Evolutionary conservation across 2,113 vertebrate species (phyloP), one percentile per base, ranked within the genome.

Genomic region (Anser cygnoides): DNA sequence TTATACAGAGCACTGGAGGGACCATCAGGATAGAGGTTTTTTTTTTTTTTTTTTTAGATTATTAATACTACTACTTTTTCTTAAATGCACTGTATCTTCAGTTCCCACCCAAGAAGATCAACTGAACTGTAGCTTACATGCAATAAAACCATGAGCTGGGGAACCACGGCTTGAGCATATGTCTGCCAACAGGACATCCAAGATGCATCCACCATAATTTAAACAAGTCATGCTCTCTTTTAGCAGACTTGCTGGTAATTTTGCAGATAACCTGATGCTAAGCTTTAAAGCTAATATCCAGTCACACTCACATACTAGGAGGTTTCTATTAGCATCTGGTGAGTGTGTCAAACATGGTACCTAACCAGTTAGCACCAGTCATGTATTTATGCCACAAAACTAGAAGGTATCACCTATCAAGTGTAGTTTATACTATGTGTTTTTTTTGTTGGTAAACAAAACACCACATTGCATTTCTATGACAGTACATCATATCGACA

Each of bases 401-500:
- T 26, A 26, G 59, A 80, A 29, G 43, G 6, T 15, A 70, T 41
- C 5, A 20, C 39, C 76, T 33, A 37, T 4, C 29, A 22, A 49
- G 33, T 0, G 0, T 3, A 9, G 66, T 1, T 4, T 2, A 61
- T 31, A 52, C 33, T 22, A 31, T 3, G 18, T 7, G 2, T 29
- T 82, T 72, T 72, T 67, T 54, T 52, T 62, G 63, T 35, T 59
- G 31, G 73, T 39, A 39, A 70, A 74, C 26, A 49, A 39, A 70
- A 74, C 22, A 49, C 33, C 55, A 54, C 26, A 3, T 9, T 6
- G 17, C 55, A 28, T 71, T 74, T 57, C 18, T 23, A 31, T 26
- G 65, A 41, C 7, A 52, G 63, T 20, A 81, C n/a, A 31, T 49
- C 29, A 61, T 26, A 33, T 26, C 26, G 54, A 49, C 3, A 43